These are phyloP conservation scores for Hemiscyllium ocellatum DNA, from an alignment of 2,113 vertebrate genomes.

Conservation along the genomic window DNA sequence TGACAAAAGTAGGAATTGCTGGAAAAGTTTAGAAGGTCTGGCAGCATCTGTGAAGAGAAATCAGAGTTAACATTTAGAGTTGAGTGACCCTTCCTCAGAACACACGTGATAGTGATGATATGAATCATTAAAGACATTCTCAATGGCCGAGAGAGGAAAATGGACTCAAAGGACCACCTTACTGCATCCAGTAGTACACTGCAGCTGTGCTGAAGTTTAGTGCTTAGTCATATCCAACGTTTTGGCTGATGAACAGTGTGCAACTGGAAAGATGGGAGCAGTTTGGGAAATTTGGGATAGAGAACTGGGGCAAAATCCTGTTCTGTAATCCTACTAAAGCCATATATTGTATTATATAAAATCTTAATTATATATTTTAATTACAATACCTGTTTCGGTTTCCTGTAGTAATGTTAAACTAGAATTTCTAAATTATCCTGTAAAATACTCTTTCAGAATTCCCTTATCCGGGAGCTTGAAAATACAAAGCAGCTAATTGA, in stretches of 20 bases:
- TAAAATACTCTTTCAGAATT: conserved; percentile 61
- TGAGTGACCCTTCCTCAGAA: no score
- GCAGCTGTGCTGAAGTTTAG: not conserved
- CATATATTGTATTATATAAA: not conserved
- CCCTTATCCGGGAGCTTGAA: conserved; percentile 83
- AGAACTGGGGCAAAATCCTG: not conserved
- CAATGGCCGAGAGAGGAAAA: not conserved
- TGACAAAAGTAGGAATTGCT: no score
- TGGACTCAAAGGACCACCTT: not conserved
- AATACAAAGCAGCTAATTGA: conserved; percentile 85
- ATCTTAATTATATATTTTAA: not conserved
- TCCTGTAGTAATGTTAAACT: no score
- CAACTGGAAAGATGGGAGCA: not conserved
- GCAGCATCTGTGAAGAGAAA: no score
- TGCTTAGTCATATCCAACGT: not conserved
- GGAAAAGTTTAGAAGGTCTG: no score
- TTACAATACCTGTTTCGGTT: not conserved
- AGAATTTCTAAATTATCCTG: not conserved
- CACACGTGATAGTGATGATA: not conserved
- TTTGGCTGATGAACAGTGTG: not conserved
- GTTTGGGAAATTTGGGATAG: not conserved
- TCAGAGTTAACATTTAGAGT: no score
- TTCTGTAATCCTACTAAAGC: not conserved
- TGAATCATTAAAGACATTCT: not conserved
- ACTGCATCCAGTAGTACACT: not conserved